Conservation (phyloP, 2,113 vertebrate species). For the Varanus salvator region DNA sequence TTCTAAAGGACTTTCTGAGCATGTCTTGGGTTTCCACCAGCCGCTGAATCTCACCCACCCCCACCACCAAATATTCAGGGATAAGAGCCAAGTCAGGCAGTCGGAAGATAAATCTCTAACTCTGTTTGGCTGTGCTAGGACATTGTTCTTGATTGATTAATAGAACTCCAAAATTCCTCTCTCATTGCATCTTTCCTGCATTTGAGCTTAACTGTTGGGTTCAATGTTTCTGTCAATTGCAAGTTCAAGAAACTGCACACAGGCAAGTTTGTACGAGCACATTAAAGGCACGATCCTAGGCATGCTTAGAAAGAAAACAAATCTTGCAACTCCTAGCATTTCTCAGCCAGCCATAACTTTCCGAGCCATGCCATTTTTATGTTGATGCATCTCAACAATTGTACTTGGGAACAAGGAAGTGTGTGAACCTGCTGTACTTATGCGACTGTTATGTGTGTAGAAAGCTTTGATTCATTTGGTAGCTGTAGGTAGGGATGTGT, state of each 20-base stretch:
- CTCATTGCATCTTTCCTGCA: constrained; percentile 8
- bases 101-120: constrained; percentile 69
- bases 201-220: constrained; percentile 15
- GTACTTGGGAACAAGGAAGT: neutral
- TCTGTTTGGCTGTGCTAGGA: constrained; percentile 52
- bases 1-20: constrained; percentile 2
- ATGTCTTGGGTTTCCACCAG: constrained; percentile 52
- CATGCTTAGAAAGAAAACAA: too few relatives aligned
- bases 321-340: too few relatives aligned
- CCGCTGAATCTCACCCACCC: constrained; percentile 29
- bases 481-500: too few relatives aligned
- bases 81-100: constrained; percentile 73
- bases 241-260: constrained; percentile 25
- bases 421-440: neutral
- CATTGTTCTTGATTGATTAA: constrained; percentile 73
- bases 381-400: too few relatives aligned
- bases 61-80: constrained; percentile 61
- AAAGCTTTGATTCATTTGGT: neutral
- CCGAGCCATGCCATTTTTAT: too few relatives aligned
- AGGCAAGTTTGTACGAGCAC: constrained; percentile 25
- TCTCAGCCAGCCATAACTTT: too few relatives aligned
- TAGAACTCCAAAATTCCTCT: constrained; percentile 60
- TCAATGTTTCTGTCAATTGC: constrained; percentile 3
- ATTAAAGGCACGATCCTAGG: too few relatives aligned
- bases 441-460: neutral